Evolutionary conservation across 1,140 invertebrate species (phyloP), one percentile per base, ranked within the genome.

Genomic region (Planococcus citri): DNA sequence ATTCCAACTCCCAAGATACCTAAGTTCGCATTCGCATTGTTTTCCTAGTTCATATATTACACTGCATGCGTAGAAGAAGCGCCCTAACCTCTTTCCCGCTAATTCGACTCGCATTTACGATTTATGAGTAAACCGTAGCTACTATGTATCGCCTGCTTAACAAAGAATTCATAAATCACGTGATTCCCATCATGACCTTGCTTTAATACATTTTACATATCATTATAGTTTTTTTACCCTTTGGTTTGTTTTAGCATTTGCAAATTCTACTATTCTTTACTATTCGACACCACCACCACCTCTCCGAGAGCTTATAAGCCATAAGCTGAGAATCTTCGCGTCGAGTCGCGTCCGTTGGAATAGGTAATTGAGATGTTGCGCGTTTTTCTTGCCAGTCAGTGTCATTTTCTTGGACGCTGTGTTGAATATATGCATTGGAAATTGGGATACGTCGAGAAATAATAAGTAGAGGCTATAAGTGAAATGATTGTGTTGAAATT

Each of bases 81-180:
- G 41, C 70, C n/a, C 57, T 67, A 29, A 68, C 68, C 29, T 71
- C 68, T 58, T 61, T 69, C 57, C 51, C 60, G 69, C 57, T 70
- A 25, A 61, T 38, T 61, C 57, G 51, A 61, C 60, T 41, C 41
- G 64, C 21, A 67, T 70, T 33, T 57, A 33, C 29, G 22, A 64
- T 67, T 27, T 51, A 69, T 51, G 51, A 51, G 69, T 51, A 51
- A 57, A 69, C 76, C 79, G 60, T 64, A 64, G 60, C 60, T 64
- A 64, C 60, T 64, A 64, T 64, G 60, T 64, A 64, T 64, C 60
- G 21, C 22, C 10, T 64, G 3, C 25, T 64, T 64, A 64, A 64
- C 60, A 64, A 64, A 64, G 60, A 64, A 64, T 64, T 64, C 60
- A 64, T 64, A 64, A 64, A 64, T 64, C 60, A 64, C 60, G 25